phyloP scores from a whole-genome alignment of 1,140 invertebrate species.

The Propsilocerus akamusi region DNA sequence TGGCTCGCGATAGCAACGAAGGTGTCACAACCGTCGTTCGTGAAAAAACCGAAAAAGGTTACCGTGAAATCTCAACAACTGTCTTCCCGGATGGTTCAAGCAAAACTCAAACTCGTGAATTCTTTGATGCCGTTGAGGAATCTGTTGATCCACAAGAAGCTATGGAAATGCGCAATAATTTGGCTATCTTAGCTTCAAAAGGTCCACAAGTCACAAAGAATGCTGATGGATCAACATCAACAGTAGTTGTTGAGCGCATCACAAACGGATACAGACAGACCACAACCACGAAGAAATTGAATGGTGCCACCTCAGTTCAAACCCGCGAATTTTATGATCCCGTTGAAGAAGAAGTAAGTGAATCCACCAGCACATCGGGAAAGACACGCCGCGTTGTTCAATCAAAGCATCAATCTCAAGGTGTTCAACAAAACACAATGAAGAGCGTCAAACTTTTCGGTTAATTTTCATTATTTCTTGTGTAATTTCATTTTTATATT shows the following conservation, averaged over 20 bases:
- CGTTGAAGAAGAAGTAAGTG: conserved; percentile 16
- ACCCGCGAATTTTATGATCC: conserved; percentile 23
- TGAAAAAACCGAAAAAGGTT: conserved; percentile 11
- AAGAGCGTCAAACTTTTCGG: neutral
- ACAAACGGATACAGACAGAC: conserved; percentile 8
- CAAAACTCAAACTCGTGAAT: conserved; percentile 7
- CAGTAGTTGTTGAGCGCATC: neutral
- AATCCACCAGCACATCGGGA: conserved; percentile 11
- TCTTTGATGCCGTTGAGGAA: neutral
- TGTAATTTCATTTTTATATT: neutral
- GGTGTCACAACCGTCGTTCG: conserved; percentile 19
- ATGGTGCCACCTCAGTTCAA: conserved; percentile 16
- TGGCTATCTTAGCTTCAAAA: neutral
- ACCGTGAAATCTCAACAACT: conserved; percentile 1
- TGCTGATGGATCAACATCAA: conserved; percentile 1
- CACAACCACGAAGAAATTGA: conserved; percentile 20
- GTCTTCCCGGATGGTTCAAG: conserved; percentile 18
- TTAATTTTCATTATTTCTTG: neutral
- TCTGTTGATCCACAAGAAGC: neutral
- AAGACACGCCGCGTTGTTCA: neutral
- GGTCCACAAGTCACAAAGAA: neutral
- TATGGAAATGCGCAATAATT: neutral
- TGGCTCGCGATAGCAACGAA: conserved; percentile 20
- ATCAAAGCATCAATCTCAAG: neutral
- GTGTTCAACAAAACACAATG: neutral